A percentile compares a stretch with the other conserved stretches of the same genome.
Conservation (phyloP, 2,888 invertebrate genomes). For the Drosophila mercatorum region DNA sequence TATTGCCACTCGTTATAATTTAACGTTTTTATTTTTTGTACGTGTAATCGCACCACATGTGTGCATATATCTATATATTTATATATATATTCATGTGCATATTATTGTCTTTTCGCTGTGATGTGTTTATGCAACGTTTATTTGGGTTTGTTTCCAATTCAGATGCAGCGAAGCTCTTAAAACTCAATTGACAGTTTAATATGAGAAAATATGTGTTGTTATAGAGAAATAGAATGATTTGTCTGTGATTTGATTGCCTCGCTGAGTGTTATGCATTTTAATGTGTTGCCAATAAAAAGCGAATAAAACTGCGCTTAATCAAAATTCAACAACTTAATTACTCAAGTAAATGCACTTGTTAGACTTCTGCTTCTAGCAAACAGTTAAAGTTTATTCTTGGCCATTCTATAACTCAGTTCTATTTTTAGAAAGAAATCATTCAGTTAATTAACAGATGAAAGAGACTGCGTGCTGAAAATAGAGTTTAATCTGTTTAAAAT, state of each 20-base stretch:
- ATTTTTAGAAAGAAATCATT: not conserved
- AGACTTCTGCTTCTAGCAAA: not conserved
- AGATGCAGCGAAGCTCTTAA: constrained; percentile 28
- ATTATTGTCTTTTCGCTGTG: constrained; percentile 5
- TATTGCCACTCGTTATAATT: constrained; percentile 34
- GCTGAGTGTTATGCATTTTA: constrained; percentile 17
- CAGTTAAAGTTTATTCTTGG: constrained; percentile 23
- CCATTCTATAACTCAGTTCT: not conserved
- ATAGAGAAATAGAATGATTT: not conserved
- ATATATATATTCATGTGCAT: constrained; percentile 10
- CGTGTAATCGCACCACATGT: constrained; percentile 20
- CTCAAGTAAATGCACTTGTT: constrained; percentile 6
- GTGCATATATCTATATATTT: not conserved
- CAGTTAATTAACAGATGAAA: constrained; percentile 5
- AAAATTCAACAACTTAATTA: not conserved
- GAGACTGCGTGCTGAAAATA: constrained; percentile 13
- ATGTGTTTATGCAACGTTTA: constrained; percentile 38
- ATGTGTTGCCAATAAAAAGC: constrained; percentile 13
- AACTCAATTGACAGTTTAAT: constrained; percentile 21
- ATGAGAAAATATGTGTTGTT: not conserved
- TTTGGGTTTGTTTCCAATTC: constrained; percentile 22
- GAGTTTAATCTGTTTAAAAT: constrained; percentile 22
- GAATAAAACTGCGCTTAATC: not conserved
- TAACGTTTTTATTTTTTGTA: constrained; percentile 40
- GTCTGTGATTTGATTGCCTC: constrained; percentile 12